Evolutionary conservation across 2,113 vertebrate genomes (phyloP).

Genomic region (Chitala chitala): DNA sequence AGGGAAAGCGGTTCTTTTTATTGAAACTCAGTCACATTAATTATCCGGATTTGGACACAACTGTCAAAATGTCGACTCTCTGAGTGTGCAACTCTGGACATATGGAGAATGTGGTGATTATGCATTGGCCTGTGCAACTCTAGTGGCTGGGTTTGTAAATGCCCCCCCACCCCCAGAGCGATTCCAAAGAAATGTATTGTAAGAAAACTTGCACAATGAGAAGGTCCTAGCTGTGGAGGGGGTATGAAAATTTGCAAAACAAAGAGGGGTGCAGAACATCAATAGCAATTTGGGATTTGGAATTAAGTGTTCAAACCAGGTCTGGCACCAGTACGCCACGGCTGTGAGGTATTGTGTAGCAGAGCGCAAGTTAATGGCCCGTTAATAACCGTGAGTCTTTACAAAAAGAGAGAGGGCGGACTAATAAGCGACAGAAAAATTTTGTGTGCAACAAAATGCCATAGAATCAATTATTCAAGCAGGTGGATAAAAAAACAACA

Average conservation of each 20-base stretch:
- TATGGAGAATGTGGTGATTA: no score
- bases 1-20: no score
- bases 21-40: no score
- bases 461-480: constrained; percentile 9
- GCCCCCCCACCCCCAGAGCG: no score
- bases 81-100: no score
- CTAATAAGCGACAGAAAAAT: not conserved
- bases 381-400: not conserved
- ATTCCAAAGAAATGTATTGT: no score
- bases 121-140: no score
- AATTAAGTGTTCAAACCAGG: not conserved
- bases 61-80: no score
- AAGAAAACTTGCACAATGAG: not conserved
- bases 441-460: not conserved
- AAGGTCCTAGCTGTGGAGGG: not conserved
- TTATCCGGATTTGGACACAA: no score
- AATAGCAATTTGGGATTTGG: constrained; percentile 7
- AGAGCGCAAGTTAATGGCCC: not conserved
- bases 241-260: not conserved
- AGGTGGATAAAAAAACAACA: not conserved
- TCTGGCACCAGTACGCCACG: no score
- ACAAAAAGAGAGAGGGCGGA: not conserved
- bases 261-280: not conserved
- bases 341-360: not conserved
- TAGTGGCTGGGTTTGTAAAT: no score